Evolutionary conservation across 2,113 vertebrate genomes (phyloP), one percentile per base, ranked within the genome.

Genomic region (Mixornis gularis): DNA sequence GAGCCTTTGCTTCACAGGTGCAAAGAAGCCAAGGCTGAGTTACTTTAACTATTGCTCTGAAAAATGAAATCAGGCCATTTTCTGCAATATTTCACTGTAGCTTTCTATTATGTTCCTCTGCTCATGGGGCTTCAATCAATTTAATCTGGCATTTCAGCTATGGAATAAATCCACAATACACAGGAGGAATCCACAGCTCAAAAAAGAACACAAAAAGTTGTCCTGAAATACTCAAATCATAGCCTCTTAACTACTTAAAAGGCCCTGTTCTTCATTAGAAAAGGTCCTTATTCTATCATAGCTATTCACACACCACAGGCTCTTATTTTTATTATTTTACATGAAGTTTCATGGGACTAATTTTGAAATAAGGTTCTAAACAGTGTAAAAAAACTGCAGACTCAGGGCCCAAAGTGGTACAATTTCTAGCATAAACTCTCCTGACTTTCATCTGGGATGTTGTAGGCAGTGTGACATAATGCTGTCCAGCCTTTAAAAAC

Each of bases 31-130:
- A 69, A 66, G 56, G 68, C 56, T 80, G 48, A 80, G 63, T 64
- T 76, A 63, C 69, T 78, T 56, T 27, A 80, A 51, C 21, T 87
- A 40, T 60, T 86, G 30, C 34, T 85, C 79, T 62, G 62, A 64
- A 79, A 53, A 76, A 82, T 7, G 55, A 82, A 95, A 93, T 87
- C 87, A 92, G 84, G 89, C 30, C 63, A 70, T 73, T 94, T 93
- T 91, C 55, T 82, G 60, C 74, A 92, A 34, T 79, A 64, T 83
- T 94, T 79, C 79, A 65, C 65, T 46, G 30, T 40, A 85, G n/a
- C 32, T 77, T 92, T 82, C 51, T 55, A 46, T 74, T 40, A 56
- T 22, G 19, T 71, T 91, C 46, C 60, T 48, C 68, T 78, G 43
- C 1, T 10, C 26, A n/a, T 1, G 2, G 49, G 80, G 74, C 51